These are phyloP conservation scores for Cheilosia soror DNA, from an alignment of 2,888 invertebrate genomes.

Conservation along the genomic window DNA sequence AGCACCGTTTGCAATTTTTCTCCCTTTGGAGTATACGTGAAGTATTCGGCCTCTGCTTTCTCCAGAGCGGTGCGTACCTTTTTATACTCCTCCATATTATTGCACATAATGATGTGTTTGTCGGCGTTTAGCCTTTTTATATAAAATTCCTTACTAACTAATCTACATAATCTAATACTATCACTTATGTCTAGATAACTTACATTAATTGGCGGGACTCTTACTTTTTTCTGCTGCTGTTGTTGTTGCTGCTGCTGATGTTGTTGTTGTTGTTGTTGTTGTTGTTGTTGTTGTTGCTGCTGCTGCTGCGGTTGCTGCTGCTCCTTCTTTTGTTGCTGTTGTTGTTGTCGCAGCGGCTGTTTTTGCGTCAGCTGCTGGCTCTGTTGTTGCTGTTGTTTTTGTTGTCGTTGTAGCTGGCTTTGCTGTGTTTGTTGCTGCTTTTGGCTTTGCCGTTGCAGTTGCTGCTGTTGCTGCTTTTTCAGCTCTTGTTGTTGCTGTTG, in stretches of 20 bases:
- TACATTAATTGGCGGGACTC: neutral
- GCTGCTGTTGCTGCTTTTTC: neutral
- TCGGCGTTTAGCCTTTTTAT: neutral
- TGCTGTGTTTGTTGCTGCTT: neutral
- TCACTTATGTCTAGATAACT: neutral
- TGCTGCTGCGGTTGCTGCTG: neutral
- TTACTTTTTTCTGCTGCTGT: neutral
- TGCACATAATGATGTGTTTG: neutral
- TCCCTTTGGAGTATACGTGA: neutral
- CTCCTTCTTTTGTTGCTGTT: neutral
- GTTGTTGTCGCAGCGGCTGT: neutral
- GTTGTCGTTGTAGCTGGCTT: neutral
- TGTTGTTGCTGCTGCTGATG: neutral
- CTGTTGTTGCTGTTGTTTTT: neutral
- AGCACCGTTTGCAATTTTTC: neutral
- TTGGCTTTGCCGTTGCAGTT: neutral
- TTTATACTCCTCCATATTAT: neutral
- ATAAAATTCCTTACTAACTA: neutral
- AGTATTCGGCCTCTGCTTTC: neutral
- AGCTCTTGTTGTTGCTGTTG: neutral
- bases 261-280: neutral
- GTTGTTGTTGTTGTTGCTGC: neutral
- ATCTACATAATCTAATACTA: neutral
- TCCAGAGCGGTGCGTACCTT: neutral
- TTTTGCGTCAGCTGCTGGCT: neutral